Evolutionary conservation across 2,113 vertebrate species (phyloP).

Genomic region (Xyliphius kryptos): DNA sequence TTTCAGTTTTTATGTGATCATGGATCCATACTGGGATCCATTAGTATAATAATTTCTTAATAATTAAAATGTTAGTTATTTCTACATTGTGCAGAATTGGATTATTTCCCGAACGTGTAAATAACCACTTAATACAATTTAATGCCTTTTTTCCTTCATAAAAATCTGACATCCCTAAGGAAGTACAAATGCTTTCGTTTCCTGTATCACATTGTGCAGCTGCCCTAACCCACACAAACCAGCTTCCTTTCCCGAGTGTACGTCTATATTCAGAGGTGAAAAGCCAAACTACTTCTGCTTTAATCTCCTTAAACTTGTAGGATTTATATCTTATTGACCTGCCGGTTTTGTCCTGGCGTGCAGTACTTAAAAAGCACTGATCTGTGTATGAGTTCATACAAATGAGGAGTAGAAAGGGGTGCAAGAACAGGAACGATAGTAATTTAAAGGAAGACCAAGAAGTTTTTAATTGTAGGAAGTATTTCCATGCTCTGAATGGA

Average conservation of each 20-base stretch:
- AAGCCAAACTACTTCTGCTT: slow-evolving; percentile 12
- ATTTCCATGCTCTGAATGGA: neutral
- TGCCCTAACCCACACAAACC: slow-evolving; percentile 12
- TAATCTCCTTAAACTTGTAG: neutral
- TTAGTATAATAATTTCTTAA: too few relatives aligned
- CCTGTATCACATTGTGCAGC: slow-evolving; percentile 17
- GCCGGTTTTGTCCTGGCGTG: slow-evolving; percentile 5
- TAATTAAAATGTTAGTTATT: too few relatives aligned
- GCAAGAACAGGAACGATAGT: too few relatives aligned
- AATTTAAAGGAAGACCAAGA: too few relatives aligned
- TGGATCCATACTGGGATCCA: too few relatives aligned
- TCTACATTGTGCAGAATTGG: too few relatives aligned
- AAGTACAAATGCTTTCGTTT: slow-evolving; percentile 24
- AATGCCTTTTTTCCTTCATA: too few relatives aligned
- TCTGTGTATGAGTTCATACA: neutral
- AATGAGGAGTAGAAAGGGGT: too few relatives aligned
- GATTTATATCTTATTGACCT: neutral
- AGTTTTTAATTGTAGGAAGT: too few relatives aligned
- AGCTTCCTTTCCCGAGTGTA: slow-evolving; percentile 21
- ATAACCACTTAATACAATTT: too few relatives aligned
- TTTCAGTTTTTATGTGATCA: too few relatives aligned
- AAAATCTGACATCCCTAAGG: slow-evolving; percentile 4
- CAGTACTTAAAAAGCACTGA: neutral
- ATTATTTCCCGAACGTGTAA: too few relatives aligned
- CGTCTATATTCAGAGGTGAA: slow-evolving; percentile 23